Conservation (phyloP, 2,113 vertebrate species). For the Herpailurus yagouaroundi region DNA sequence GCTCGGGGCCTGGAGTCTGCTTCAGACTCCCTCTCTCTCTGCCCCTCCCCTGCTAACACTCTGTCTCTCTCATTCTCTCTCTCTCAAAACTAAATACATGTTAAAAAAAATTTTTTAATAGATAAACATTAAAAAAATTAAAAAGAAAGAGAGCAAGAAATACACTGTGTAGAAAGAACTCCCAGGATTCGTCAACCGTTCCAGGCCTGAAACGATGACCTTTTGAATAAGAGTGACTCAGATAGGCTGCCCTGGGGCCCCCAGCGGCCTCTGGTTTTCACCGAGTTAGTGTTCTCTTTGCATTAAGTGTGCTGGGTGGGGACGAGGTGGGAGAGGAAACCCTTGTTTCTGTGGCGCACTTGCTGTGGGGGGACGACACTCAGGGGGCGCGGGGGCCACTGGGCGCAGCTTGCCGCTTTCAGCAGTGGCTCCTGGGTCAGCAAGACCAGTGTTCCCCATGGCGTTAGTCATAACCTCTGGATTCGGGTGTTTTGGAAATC, state of each 20-base stretch:
- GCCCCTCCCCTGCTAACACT: no score
- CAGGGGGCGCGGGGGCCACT: neutral
- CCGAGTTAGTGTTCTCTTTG: neutral
- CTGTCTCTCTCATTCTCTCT: no score
- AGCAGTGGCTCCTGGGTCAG: neutral
- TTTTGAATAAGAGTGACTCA: neutral
- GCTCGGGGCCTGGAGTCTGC: no score
- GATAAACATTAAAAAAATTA: no score
- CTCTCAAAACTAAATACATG: no score
- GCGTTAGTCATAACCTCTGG: neutral
- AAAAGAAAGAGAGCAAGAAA: no score
- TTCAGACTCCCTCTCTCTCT: no score
- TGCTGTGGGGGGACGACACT: neutral
- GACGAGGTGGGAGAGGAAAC: neutral
- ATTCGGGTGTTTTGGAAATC: neutral
- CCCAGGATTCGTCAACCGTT: neutral
- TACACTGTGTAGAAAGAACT: neutral
- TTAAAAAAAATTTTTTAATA: no score
- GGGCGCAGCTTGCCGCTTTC: neutral
- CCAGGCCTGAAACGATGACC: neutral
- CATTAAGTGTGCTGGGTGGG: rapidly evolving
- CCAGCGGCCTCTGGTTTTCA: neutral
- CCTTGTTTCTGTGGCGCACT: neutral
- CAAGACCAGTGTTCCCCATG: neutral
- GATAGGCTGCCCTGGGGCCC: neutral